phyloP scores from a whole-genome alignment of 2,113 vertebrate genomes.

The Junco hyemalis region DNA sequence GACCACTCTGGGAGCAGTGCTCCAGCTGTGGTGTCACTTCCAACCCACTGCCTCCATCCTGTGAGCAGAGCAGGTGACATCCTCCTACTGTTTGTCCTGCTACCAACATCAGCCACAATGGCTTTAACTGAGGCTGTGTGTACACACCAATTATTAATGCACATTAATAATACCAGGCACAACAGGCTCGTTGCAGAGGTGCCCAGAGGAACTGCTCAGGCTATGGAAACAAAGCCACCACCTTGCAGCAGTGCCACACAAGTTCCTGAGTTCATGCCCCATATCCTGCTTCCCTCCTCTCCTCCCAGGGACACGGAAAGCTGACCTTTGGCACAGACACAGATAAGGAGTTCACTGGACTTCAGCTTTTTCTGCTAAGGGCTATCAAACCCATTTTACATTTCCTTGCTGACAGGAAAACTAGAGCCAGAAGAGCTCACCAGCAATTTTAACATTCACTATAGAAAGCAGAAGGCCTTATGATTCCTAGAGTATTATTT shows the following conservation, averaged over 20 bases:
- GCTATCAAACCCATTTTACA: neutral
- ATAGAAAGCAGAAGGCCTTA: neutral
- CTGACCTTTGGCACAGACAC: neutral
- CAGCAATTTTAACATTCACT: neutral
- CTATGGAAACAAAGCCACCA: neutral
- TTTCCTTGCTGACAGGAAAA: neutral
- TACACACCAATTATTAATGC: neutral
- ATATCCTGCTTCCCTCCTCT: neutral
- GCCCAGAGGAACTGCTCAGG: neutral
- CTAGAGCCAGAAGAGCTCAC: neutral
- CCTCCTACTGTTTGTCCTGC: rapidly evolving
- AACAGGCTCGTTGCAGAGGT: neutral
- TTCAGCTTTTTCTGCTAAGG: neutral
- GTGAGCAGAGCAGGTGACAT: neutral
- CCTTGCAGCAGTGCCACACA: neutral
- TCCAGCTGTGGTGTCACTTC: neutral
- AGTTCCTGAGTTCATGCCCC: neutral
- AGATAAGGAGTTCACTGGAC: neutral
- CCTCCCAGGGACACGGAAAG: neutral
- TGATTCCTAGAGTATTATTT: neutral
- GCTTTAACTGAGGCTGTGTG: neutral
- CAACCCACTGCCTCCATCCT: neutral
- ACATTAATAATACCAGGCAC: rapidly evolving
- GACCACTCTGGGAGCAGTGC: neutral
- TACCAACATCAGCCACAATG: rapidly evolving